Base-by-base conservation (phyloP, 2,113 vertebrate genomes). In the Dipodomys ordii region DNA sequence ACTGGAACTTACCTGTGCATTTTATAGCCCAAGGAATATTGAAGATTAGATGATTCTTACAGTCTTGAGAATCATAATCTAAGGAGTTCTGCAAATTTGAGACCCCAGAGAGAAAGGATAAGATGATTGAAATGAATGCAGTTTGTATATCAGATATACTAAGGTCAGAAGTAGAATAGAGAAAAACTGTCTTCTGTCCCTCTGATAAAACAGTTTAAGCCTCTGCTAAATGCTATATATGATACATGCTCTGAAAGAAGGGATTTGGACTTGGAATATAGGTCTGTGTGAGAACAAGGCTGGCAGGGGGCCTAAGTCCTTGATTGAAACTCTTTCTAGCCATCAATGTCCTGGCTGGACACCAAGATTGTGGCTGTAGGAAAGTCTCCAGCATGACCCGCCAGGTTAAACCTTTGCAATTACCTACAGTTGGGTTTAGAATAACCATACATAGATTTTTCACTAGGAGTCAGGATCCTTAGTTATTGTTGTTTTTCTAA, bases 261-360 rank as follows among this genome's bases (percentile, higher is more conserved):
- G 7, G 9, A 8, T 32, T 19, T 39, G 20, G n/a, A 7, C 23
- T 72, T 19, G 16, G 7, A 44, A 16, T 23, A 2, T 6, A n/a
- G 2, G 28, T 0, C 1, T 16, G 16, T 32, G 11, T 30, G 64
- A 44, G 30, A 46, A 10, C 25, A n/a, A n/a, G 20, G 22, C 3
- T 11, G 1, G 19, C 18, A 0, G 1, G 22, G 19, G 0, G 0
- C 10, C 23, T 19, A 13, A 22, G 7, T 65, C 23, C 4, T 39
- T 67, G 10, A 13, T 22, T 28, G 6, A 13, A n/a, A 71, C 10
- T 32, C 27, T 7, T 32, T 3, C 23, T 32, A 12, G 49, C 28
- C 22, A 32, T 5, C 16, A 3, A 0, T 9, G 7, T 15, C 44
- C 18, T 46, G 8, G 3, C 3, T 11, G 32, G 53, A 3, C 4